These are phyloP conservation scores for Tachysurus vachellii DNA, from an alignment of 2,113 vertebrate species.

Conservation along the genomic window DNA sequence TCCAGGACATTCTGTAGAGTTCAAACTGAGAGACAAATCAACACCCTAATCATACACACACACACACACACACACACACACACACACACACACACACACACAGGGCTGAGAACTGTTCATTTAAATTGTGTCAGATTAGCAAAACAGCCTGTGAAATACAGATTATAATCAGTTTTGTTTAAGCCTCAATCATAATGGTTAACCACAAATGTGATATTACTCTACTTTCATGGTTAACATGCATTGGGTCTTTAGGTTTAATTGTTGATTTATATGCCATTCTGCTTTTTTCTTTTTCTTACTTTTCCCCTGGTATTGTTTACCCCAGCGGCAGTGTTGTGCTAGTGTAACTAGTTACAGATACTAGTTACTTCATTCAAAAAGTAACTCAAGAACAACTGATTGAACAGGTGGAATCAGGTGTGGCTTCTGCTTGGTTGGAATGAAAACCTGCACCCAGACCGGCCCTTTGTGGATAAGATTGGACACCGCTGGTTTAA, in stretches of 20 bases:
- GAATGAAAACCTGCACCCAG: too few relatives aligned
- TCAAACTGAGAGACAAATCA: neutral
- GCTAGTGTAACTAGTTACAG: too few relatives aligned
- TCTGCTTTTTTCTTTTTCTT: neutral
- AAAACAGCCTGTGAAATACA: neutral
- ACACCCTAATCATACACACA: neutral
- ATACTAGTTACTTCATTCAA: too few relatives aligned
- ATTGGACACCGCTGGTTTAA: too few relatives aligned
- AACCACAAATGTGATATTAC: neutral
- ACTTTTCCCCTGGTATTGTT: neutral
- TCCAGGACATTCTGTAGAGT: neutral
- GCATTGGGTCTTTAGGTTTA: neutral
- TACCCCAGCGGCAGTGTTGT: neutral
- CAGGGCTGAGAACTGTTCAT: neutral
- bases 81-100: neutral
- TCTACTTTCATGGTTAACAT: neutral
- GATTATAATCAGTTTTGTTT: neutral
- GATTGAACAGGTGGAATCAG: too few relatives aligned
- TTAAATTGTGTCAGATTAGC: neutral
- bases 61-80: neutral
- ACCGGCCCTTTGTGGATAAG: too few relatives aligned
- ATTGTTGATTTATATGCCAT: neutral
- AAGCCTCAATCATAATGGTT: neutral
- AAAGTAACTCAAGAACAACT: too few relatives aligned
- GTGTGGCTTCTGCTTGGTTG: too few relatives aligned